Evolutionary conservation across 2,888 invertebrate species (phyloP).

Genomic region (Penaeus monodon): DNA sequence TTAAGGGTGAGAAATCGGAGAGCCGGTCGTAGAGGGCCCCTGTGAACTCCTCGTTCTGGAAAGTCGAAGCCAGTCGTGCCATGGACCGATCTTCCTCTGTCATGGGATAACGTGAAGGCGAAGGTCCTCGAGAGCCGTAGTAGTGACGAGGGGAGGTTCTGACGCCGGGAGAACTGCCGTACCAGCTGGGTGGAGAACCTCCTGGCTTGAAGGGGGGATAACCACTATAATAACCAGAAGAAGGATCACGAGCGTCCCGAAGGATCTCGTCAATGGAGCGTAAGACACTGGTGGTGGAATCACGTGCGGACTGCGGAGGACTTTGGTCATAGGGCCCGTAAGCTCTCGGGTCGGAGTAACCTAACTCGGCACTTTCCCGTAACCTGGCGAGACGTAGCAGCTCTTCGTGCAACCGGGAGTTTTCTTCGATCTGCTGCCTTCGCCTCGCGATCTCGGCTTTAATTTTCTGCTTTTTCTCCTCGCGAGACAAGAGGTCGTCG

Average conservation of each 20-base stretch:
- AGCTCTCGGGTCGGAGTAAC: slow-evolving; percentile 65
- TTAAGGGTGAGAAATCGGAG: slow-evolving; percentile 71
- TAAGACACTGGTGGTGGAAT: slow-evolving; percentile 68
- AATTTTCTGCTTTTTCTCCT: slow-evolving; percentile 75
- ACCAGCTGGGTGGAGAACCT: slow-evolving; percentile 64
- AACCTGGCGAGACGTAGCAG: slow-evolving; percentile 71
- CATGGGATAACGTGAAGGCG: slow-evolving; percentile 65
- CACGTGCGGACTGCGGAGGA: slow-evolving; percentile 51
- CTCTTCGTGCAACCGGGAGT: slow-evolving; percentile 73
- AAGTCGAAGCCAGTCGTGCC: slow-evolving; percentile 72
- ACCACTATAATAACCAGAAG: slow-evolving; percentile 65
- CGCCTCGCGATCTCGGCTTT: slow-evolving; percentile 76
- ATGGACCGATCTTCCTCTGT: slow-evolving; percentile 72
- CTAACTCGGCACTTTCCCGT: slow-evolving; percentile 69
- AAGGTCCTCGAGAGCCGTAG: slow-evolving; percentile 64
- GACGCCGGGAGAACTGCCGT: slow-evolving; percentile 61
- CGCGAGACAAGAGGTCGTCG: slow-evolving; percentile 72
- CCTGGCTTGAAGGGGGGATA: slow-evolving; percentile 65
- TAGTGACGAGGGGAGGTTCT: slow-evolving; percentile 62
- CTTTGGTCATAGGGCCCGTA: slow-evolving; percentile 56
- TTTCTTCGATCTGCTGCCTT: slow-evolving; percentile 75
- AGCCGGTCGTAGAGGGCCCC: slow-evolving; percentile 70
- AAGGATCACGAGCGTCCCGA: slow-evolving; percentile 65
- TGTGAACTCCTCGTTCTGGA: slow-evolving; percentile 71
- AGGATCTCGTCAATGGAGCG: slow-evolving; percentile 71